These are phyloP conservation scores for Echinops telfairi DNA, from an alignment of 2,113 vertebrate species.

Conservation along the genomic window DNA sequence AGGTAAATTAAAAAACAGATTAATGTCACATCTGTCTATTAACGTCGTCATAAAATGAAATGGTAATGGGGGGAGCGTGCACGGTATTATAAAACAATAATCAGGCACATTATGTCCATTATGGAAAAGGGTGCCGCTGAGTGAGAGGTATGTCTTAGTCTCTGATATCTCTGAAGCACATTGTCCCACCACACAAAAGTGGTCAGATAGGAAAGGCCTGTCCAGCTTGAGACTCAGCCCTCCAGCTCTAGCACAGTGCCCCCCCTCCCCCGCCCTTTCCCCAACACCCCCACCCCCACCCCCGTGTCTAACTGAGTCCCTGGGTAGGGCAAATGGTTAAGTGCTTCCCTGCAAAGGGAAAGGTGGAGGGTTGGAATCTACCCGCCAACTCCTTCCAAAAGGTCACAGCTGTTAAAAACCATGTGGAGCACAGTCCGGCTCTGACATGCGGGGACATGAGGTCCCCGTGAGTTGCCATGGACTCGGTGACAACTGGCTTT, in stretches of 20 bases:
- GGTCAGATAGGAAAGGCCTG: not conserved
- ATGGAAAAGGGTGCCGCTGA: conserved; percentile 82
- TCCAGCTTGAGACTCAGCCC: not conserved
- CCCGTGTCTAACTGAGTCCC: not conserved
- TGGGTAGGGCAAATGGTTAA: not conserved
- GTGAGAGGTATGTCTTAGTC: conserved; percentile 69
- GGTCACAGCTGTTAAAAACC: not conserved
- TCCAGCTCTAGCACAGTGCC: not conserved
- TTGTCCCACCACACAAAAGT: not conserved
- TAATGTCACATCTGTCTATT: conserved; percentile 90
- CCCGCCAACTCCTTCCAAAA: not conserved
- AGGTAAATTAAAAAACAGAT: conserved; percentile 90
- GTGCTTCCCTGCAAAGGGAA: not conserved
- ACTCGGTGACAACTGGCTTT: not conserved
- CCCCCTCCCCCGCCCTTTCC: not conserved
- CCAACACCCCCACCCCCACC: too few species aligned
- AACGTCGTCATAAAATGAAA: conserved; percentile 86
- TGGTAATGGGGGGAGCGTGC: conserved; percentile 83
- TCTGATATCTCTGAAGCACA: conserved; percentile 51
- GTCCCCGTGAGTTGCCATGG: not conserved
- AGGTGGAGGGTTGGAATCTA: not conserved
- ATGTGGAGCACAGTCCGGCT: not conserved
- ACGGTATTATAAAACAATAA: conserved; percentile 88
- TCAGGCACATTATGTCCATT: conserved; percentile 84
- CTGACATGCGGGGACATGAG: not conserved